Evolutionary conservation across 2,113 vertebrate genomes (phyloP).

Genomic region (Tursiops truncatus): DNA sequence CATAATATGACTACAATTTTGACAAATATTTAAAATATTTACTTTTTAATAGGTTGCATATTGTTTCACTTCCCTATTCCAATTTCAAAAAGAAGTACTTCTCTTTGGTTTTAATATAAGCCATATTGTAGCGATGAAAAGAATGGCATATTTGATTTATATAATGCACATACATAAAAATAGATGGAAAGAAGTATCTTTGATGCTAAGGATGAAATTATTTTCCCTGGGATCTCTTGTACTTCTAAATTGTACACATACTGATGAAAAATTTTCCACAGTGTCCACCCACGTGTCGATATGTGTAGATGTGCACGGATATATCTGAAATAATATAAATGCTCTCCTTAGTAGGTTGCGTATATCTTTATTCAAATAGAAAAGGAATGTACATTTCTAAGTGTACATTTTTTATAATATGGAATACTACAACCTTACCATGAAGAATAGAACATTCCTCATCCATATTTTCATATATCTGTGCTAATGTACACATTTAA

Average conservation of each 20-base stretch:
- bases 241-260: slow-evolving; percentile 38
- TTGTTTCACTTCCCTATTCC: slow-evolving; percentile 42
- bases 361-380: background rate
- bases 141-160: slow-evolving; percentile 45
- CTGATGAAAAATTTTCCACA: slow-evolving; percentile 9
- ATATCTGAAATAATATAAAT: background rate
- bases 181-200: slow-evolving; percentile 38
- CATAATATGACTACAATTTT: background rate
- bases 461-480: background rate
- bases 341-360: background rate
- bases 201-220: slow-evolving; percentile 51
- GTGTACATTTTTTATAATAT: background rate
- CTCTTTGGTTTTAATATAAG: slow-evolving; percentile 41
- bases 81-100: slow-evolving; percentile 46
- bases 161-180: slow-evolving; percentile 5
- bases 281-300: background rate
- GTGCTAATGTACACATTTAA: background rate
- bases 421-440: background rate
- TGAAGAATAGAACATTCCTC: background rate
- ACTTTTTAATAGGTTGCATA: slow-evolving; percentile 48
- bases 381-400: slow-evolving; percentile 28
- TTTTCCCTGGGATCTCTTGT: background rate
- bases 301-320: background rate
- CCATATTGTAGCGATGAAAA: slow-evolving; percentile 37
- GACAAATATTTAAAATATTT: slow-evolving; percentile 44